Percentiles rank a stretch among this genome's conserved stretches.
Conservation (phyloP, 2,113 vertebrate genomes). For the Sinocyclocheilus rhinocerous region DNA sequence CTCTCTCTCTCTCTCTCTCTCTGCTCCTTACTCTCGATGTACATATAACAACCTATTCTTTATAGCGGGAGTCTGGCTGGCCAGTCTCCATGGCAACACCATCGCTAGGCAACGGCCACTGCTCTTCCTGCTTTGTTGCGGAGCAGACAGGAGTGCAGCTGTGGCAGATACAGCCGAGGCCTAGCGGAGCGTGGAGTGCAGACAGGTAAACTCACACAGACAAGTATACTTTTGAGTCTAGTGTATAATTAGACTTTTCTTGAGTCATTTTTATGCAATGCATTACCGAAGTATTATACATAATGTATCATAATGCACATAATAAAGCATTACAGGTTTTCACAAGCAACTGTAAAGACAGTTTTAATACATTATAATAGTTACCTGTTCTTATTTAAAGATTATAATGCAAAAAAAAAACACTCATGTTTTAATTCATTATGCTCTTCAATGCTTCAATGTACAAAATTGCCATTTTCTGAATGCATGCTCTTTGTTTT, state of each 20-base stretch:
- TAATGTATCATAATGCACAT: not conserved
- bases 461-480: not conserved
- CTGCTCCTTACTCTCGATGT: constrained; percentile 67
- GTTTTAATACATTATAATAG: not conserved
- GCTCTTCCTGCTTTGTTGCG: constrained; percentile 70
- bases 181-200: constrained; percentile 28
- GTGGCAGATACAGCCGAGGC: constrained; percentile 50
- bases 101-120: constrained; percentile 81
- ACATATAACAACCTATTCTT: constrained; percentile 80
- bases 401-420: too few relatives aligned
- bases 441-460: too few relatives aligned
- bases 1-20: constrained; percentile 35
- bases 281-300: not conserved
- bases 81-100: constrained; percentile 82
- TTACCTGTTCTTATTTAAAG: not conserved
- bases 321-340: not conserved
- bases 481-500: not conserved
- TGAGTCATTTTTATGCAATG: constrained; percentile 6
- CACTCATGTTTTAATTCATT: too few relatives aligned
- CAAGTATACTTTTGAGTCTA: constrained; percentile 3
- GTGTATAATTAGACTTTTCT: not conserved
- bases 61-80: constrained; percentile 76
- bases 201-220: constrained; percentile 20
- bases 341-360: not conserved
- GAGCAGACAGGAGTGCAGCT: constrained; percentile 53